A percentile compares a stretch with the other conserved stretches of the same genome.
phyloP scores from a whole-genome alignment of 2,888 invertebrate species.

The Agrochola circellaris region DNA sequence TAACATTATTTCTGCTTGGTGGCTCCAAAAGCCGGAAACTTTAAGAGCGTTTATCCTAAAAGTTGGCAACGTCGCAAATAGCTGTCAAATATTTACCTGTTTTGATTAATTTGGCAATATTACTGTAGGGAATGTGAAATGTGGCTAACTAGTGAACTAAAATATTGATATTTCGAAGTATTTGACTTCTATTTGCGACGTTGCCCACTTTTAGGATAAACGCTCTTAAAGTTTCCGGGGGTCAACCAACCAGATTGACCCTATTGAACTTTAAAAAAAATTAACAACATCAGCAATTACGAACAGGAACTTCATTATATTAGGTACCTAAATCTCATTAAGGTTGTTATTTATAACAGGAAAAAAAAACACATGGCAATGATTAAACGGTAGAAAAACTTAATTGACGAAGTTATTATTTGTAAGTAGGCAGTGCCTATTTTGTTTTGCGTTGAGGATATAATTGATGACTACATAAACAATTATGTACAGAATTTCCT shows the following conservation, averaged over 20 bases:
- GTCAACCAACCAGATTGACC: slow-evolving; percentile 33
- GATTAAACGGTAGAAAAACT: slow-evolving; percentile 14
- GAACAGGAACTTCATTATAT: slow-evolving; percentile 32
- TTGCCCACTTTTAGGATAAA: too few relatives aligned
- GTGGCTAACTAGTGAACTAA: too few relatives aligned
- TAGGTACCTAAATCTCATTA: slow-evolving; percentile 30
- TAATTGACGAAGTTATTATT: slow-evolving; percentile 12
- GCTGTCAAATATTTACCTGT: too few relatives aligned
- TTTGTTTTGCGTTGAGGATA: slow-evolving; percentile 14
- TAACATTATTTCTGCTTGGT: slow-evolving; percentile 5
- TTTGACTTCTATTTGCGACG: too few relatives aligned
- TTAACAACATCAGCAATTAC: slow-evolving; percentile 1
- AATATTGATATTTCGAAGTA: too few relatives aligned
- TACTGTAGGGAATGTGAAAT: too few relatives aligned
- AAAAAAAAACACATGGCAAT: not conserved
- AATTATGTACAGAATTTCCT: slow-evolving; percentile 2
- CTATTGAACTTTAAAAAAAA: slow-evolving; percentile 12
- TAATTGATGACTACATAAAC: not conserved
- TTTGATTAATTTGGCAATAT: too few relatives aligned
- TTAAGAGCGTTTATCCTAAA: too few relatives aligned
- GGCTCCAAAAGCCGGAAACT: too few relatives aligned
- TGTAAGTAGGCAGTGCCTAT: not conserved
- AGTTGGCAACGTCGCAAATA: too few relatives aligned
- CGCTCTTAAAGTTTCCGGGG: slow-evolving; percentile 19
- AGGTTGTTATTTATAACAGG: slow-evolving; percentile 24